Base-by-base conservation (phyloP, 2,888 invertebrate species). In the Branchellion lobata region DNA sequence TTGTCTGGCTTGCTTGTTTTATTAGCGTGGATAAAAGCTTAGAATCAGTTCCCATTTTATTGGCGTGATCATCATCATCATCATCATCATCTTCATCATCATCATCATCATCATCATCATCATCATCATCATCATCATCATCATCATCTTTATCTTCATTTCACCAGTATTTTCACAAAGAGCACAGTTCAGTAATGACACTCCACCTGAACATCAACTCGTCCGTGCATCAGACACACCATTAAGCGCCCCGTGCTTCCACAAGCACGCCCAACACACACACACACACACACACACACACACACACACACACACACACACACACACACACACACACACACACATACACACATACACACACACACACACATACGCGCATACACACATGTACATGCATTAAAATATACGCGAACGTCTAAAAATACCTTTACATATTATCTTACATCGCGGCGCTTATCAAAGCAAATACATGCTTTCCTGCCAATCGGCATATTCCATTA, bases 111-210 rank as follows among this genome's bases (percentile, higher is more conserved):
- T 34, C 78, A 68, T 34, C 36, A 40, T 78, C 40, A 36, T 78
- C 68, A 68, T 69, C 78, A 36, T 5, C 68, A 57, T 2, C 40
- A 68, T 0, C 78, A 31, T 72, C 79, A 40, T 36, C 79, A 71
- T 72, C 72, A 33, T 71, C 78, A 78, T 78, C 71, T 71, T 72
- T 71, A 47, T 1, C 72, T n/a, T 47, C 72, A 72, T 1, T n/a
- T n/a, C n/a, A n/a, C n/a, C n/a, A n/a, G n/a, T n/a, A n/a, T n/a
- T n/a, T n/a, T n/a, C n/a, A n/a, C n/a, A n/a, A n/a, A n/a, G n/a
- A n/a, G n/a, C n/a, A n/a, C n/a, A n/a, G n/a, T n/a, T n/a, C n/a
- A n/a, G n/a, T n/a, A n/a, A n/a, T n/a, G n/a, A n/a, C n/a, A n/a
- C n/a, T n/a, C n/a, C n/a, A n/a, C n/a, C n/a, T n/a, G n/a, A n/a